Percentiles rank a stretch among this genome's conserved stretches.
Evolutionary conservation across 92 coral and sea anemone genomes (phyloP).

Genomic region (Porites rus): DNA sequence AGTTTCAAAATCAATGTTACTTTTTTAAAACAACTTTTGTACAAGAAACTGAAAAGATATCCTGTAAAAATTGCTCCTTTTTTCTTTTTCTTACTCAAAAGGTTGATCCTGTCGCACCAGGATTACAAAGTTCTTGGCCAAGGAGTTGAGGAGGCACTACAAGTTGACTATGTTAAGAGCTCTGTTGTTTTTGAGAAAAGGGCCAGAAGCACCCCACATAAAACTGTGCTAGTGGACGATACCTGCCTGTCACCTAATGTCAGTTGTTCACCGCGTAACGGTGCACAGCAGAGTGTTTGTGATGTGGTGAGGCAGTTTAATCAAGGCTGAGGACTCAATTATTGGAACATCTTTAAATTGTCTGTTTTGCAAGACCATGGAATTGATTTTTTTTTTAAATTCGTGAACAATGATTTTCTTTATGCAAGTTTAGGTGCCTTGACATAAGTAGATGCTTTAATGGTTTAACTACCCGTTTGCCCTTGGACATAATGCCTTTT

Average conservation of each 20-base stretch:
- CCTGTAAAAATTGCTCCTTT: too few species aligned
- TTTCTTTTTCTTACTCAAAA: neutral
- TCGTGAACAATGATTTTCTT: neutral
- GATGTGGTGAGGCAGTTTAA: conserved; percentile 48
- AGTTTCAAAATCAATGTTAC: too few species aligned
- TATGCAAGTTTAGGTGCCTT: neutral
- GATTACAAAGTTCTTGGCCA: conserved; percentile 48
- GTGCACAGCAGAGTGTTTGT: conserved; percentile 37
- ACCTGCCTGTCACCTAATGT: conserved; percentile 58
- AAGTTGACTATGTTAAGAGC: conserved; percentile 37
- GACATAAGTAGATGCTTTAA: neutral
- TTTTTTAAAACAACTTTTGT: too few species aligned
- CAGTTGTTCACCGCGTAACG: conserved; percentile 40
- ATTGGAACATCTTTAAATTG: conserved; percentile 8
- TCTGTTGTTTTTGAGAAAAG: too few species aligned
- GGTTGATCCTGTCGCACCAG: conserved; percentile 70
- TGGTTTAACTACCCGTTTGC: neutral
- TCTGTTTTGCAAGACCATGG: neutral
- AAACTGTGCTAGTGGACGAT: neutral
- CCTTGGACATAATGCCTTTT: neutral
- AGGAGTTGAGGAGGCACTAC: conserved; percentile 46
- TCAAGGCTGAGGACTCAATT: conserved; percentile 28
- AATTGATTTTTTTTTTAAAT: neutral
- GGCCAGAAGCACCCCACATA: neutral
- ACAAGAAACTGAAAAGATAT: too few species aligned